Percentiles rank a stretch among this genome's conserved stretches.
Conservation (phyloP, 2,113 vertebrate species). For the Agelaius tricolor region DNA sequence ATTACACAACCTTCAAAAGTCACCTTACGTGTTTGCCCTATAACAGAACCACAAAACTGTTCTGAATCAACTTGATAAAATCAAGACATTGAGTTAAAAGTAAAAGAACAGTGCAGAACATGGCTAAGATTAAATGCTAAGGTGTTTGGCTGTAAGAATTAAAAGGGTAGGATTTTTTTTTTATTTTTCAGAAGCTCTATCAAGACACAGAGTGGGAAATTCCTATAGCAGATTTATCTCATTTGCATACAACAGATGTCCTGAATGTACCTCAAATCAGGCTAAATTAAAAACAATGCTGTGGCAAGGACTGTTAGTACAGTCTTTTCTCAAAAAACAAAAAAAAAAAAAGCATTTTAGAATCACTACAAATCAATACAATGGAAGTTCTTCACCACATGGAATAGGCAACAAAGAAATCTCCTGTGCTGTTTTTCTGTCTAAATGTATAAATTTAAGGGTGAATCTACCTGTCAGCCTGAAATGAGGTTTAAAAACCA, state of each 20-base stretch:
- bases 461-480: not conserved
- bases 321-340: not conserved
- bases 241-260: not conserved
- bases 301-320: not conserved
- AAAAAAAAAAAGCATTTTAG: not conserved
- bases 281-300: not conserved
- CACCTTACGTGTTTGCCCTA: not conserved
- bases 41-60: not conserved
- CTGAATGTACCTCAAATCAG: not conserved
- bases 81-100: not conserved
- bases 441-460: not conserved
- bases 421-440: not conserved
- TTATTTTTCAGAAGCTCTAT: not conserved
- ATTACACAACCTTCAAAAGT: not conserved
- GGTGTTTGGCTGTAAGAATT: not conserved
- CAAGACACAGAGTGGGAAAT: not conserved
- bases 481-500: not conserved
- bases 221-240: not conserved
- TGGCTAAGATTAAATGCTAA: not conserved
- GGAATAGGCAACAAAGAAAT: not conserved
- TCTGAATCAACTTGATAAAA: not conserved
- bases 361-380: not conserved
- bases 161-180: not conserved
- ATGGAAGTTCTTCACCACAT: not conserved
- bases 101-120: not conserved